Evolutionary conservation across 2,113 vertebrate genomes (phyloP).

Genomic region (Pseudopipra pipra): DNA sequence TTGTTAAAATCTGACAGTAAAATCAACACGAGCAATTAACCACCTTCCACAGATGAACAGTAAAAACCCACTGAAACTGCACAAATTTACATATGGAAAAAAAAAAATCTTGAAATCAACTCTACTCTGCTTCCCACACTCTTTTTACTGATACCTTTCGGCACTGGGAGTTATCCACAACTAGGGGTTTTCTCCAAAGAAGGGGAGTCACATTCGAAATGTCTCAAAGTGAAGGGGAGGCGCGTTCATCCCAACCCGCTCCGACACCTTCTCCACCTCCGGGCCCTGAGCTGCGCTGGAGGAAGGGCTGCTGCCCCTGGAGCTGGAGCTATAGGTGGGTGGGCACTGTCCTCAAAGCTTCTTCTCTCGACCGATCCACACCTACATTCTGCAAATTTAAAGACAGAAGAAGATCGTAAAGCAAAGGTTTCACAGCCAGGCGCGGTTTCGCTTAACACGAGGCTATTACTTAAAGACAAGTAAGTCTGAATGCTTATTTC

Average conservation of each 20-base stretch:
- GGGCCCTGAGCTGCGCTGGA: slow-evolving; percentile 24
- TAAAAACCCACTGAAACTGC: slow-evolving; percentile 22
- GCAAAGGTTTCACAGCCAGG: accelerated
- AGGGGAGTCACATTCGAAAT: not conserved
- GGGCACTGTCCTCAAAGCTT: slow-evolving; percentile 87
- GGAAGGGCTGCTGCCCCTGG: not conserved
- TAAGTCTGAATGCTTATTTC: not conserved
- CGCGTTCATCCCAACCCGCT: accelerated
- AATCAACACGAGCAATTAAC: not conserved
- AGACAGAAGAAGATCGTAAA: not conserved
- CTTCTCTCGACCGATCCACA: slow-evolving; percentile 80
- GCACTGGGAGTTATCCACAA: not conserved
- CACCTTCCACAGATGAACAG: slow-evolving; percentile 16
- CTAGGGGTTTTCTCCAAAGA: not conserved
- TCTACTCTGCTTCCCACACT: not conserved
- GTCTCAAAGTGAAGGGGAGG: not conserved
- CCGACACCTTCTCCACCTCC: not conserved
- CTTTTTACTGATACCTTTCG: not conserved
- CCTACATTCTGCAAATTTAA: slow-evolving; percentile 81
- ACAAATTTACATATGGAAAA: not conserved
- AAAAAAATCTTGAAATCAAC: not conserved
- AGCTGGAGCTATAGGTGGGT: slow-evolving; percentile 77
- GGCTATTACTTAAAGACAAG: accelerated
- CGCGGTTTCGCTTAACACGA: accelerated
- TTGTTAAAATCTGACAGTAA: slow-evolving; percentile 34